phyloP scores from a whole-genome alignment of 2,113 vertebrate genomes.

The Hystrix cristata region DNA sequence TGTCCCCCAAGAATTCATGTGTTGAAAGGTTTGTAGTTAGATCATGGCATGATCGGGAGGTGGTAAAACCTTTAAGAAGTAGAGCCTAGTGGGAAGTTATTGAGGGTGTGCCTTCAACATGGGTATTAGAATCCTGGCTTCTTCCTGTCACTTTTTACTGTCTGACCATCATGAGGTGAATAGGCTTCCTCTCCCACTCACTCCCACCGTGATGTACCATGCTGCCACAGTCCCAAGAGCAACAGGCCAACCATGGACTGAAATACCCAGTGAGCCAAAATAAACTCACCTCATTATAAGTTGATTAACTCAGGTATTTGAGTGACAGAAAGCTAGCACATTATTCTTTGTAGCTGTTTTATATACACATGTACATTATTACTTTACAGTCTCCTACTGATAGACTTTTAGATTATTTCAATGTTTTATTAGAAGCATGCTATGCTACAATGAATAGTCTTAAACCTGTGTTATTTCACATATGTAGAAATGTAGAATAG shows the following conservation, averaged over 20 bases:
- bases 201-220: background rate
- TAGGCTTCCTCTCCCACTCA: background rate
- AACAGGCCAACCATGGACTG: background rate
- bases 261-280: background rate
- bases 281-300: background rate
- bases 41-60: background rate
- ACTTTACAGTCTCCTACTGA: background rate
- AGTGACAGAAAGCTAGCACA: background rate
- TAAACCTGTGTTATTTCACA: background rate
- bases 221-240: background rate
- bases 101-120: background rate
- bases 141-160: background rate
- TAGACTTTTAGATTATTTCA: background rate
- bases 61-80: background rate
- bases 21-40: background rate
- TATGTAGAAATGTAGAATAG: background rate
- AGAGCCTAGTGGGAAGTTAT: background rate
- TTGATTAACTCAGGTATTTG: background rate
- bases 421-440: background rate
- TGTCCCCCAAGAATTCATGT: background rate
- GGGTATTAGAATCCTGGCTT: background rate
- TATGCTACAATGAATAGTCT: background rate
- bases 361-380: background rate
- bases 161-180: background rate
- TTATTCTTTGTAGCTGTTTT: background rate